These are phyloP conservation scores for Phymatocera aterrima DNA, from an alignment of 2,888 invertebrate species.

Conservation along the genomic window DNA sequence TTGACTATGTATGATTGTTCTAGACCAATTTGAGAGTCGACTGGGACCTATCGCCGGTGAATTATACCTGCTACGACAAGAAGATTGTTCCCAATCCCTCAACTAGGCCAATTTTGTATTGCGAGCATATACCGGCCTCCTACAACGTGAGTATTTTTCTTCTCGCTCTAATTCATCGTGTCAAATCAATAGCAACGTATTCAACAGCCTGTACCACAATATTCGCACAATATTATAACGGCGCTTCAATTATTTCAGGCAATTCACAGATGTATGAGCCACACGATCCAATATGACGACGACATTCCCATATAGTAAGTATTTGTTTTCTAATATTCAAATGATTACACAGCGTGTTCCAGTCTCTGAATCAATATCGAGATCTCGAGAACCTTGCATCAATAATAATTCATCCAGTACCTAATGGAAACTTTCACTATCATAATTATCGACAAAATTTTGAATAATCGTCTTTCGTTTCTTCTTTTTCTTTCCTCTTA, in stretches of 20 bases:
- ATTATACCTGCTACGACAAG: conserved; percentile 80
- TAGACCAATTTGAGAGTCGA: conserved; percentile 80
- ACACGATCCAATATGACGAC: conserved; percentile 80
- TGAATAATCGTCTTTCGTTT: no score
- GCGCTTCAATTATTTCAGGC: conserved; percentile 79
- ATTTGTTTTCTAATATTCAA: conserved; percentile 11
- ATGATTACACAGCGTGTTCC: background rate
- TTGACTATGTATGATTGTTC: conserved; percentile 57
- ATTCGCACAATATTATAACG: no score
- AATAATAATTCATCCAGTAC: no score
- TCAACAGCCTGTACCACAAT: no score
- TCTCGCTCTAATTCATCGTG: background rate
- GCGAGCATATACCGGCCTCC: conserved; percentile 77
- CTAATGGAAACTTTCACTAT: no score
- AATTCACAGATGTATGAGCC: conserved; percentile 82
- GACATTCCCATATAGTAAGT: conserved; percentile 83
- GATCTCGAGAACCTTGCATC: no score
- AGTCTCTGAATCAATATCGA: no score
- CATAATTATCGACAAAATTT: no score
- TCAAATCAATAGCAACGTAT: background rate
- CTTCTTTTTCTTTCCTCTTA: no score
- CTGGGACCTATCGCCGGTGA: conserved; percentile 78
- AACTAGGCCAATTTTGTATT: conserved; percentile 75
- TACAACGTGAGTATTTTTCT: conserved; percentile 76
- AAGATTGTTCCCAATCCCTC: conserved; percentile 75